Percentiles rank a stretch among this genome's conserved stretches.
Conservation (phyloP, 2,797 vertebrate species). For the Tenualosa thibaudeaui region DNA sequence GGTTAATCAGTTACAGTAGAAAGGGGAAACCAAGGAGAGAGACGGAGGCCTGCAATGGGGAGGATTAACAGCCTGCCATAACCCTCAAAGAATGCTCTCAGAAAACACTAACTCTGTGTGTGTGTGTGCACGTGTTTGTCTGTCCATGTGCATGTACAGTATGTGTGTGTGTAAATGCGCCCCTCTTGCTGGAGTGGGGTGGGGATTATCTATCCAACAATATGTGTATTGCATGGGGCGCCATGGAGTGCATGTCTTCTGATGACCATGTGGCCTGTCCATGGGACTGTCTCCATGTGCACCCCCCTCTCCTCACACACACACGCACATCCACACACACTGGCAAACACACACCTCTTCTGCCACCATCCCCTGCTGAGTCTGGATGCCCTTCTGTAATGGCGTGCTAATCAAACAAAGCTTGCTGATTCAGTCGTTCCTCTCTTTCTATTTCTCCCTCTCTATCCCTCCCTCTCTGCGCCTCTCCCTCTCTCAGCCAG, state of each 20-base stretch:
- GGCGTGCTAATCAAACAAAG: constrained; percentile 5
- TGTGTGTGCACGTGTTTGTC: neutral
- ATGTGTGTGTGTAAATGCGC: neutral
- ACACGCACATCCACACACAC: neutral
- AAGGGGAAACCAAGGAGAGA: constrained; percentile 70
- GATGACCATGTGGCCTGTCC: neutral
- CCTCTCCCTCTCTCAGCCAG: neutral
- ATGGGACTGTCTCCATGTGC: neutral
- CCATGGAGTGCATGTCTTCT: neutral
- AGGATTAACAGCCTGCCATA: constrained; percentile 46
- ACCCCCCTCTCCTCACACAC: neutral
- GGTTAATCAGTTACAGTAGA: constrained; percentile 75
- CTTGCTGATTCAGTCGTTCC: constrained; percentile 9
- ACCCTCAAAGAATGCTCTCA: constrained; percentile 38
- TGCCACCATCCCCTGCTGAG: neutral
- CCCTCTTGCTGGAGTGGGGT: too few species aligned
- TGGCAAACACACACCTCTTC: neutral
- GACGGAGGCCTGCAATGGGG: constrained; percentile 43
- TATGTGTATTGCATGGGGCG: neutral
- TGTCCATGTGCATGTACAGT: neutral
- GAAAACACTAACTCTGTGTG: constrained; percentile 21
- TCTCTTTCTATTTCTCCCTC: neutral
- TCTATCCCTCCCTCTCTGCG: neutral
- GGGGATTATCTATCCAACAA: too few species aligned
- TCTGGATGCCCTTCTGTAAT: constrained; percentile 5